Base-by-base conservation (phyloP, 2,888 invertebrate genomes). In the Eueremaeus valkanovi region DNA sequence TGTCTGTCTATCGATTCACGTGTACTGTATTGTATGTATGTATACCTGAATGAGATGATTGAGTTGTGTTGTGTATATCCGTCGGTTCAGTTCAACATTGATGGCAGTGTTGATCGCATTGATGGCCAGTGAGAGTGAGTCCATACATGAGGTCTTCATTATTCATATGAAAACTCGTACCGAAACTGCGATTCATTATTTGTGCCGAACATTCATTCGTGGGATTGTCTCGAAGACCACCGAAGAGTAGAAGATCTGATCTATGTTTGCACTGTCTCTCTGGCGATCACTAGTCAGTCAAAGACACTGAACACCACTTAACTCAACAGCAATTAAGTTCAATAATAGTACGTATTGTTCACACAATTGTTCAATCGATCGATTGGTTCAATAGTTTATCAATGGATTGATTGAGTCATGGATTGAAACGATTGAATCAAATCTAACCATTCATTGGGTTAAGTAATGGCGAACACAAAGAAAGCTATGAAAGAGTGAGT, bases 101-200 rank as follows among this genome's bases (percentile, higher is more conserved):
- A 75, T 58, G 9, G 51, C 18, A 75, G 36, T 72, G 33, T 70
- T 49, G n/a, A 75, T 51, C 21, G 45, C 49, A 75, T 75, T 75
- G 51, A 75, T 29, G n/a, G 75, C 70, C 33, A 55, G n/a, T 16
- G 70, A 72, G 21, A 75, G 70, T 18, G 75, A 72, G 72, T 68
- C 42, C 68, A 68, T 61, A 61, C 61, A 68, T 68, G 68, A 68
- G 68, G 61, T 61, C 61, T 68, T 68, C 68, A 68, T 68, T 40
- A 51, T 51, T 18, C 5, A 11, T 51, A 68, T 68, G 40, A 68
- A 36, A 68, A 68, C 68, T 68, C 40, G 40, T 21, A 18, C 21
- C 21, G n/a, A 68, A 36, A 42, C 68, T 24, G 21, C 21, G 36
- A 36, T 68, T 68, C 68, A 68, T 68, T 68, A 68, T 68, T 68